Base-by-base conservation (phyloP, 2,888 invertebrate species). In the Danaus chrysippus region DNA sequence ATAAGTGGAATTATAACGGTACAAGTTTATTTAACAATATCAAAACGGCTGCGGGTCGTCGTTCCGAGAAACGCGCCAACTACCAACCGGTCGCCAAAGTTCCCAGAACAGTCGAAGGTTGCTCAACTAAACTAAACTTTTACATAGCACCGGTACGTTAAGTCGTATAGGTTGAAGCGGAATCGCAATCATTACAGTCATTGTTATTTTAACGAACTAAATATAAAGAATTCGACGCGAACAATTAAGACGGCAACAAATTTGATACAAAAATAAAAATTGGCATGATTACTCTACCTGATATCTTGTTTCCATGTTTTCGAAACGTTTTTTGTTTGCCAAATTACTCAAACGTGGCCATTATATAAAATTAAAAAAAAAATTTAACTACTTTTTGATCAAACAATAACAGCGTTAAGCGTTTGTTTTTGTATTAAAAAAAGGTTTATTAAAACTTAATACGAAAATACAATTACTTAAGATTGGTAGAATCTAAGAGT, bases 21-120 rank as follows among this genome's bases (percentile, higher is more conserved):
- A 81, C 81, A 82, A 73, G 73, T 84, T 86, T 86, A 86, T 86
- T 86, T 87, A 81, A 83, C 87, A 70, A 87, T 87, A 86, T 85
- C 78, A 82, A 86, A 85, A 79, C 81, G 76, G 75, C 78, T 70
- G 71, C 76, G 75, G 78, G 75, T 78, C 78, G 79, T 69, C 72
- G 74, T 86, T 86, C 86, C 74, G 73, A 79, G 86, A 87, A 87
- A 69, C 75, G 74, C 74, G 69, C 71, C 74, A 74, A 74, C 75
- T 71, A 52, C 73, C 77, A 71, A 84, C 83, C 84, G 85, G 83
- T 83, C 83, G 79, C 68, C 76, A 70, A 71, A 69, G 73, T 87
- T 89, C 88, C 81, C 65, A 69, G 88, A 88, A 88, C 76, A 77
- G 76, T 77, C 76, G 86, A 86, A 86, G 86, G 86, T 74, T 75